phyloP scores from a whole-genome alignment of 2,113 vertebrate species.

The Ariopsis seemanni region DNA sequence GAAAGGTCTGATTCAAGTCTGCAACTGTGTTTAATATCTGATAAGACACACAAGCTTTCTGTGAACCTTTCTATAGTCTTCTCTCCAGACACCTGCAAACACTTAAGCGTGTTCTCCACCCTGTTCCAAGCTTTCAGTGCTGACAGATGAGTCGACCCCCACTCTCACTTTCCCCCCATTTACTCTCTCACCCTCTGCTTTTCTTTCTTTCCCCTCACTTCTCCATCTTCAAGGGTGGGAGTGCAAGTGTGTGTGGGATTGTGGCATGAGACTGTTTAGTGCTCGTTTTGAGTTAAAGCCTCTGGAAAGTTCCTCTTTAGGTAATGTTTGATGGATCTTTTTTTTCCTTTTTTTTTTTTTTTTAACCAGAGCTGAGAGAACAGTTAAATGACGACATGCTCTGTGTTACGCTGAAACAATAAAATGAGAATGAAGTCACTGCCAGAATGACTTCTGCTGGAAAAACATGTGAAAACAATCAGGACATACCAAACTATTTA shows the following conservation, averaged over 20 bases:
- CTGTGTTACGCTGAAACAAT: slow-evolving; percentile 21
- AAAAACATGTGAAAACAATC: slow-evolving; percentile 48
- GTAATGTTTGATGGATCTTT: slow-evolving; percentile 39
- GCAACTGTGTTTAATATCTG: slow-evolving; percentile 27
- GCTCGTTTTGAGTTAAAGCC: slow-evolving; percentile 30
- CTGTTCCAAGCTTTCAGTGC: slow-evolving; percentile 41
- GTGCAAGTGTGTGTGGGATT: slow-evolving; percentile 14
- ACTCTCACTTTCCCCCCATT: slow-evolving; percentile 21
- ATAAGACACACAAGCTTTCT: slow-evolving; percentile 32
- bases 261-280: slow-evolving; percentile 39
- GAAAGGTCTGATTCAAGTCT: slow-evolving; percentile 33
- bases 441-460: slow-evolving; percentile 36
- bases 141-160: slow-evolving; percentile 52
- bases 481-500: slow-evolving; percentile 43
- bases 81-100: slow-evolving; percentile 60
- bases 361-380: slow-evolving; percentile 26
- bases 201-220: slow-evolving; percentile 21
- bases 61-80: slow-evolving; percentile 26
- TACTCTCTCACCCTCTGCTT: slow-evolving; percentile 34
- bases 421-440: slow-evolving; percentile 31
- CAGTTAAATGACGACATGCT: slow-evolving; percentile 14
- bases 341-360: slow-evolving; percentile 10
- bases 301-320: slow-evolving; percentile 35
- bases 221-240: slow-evolving; percentile 29
- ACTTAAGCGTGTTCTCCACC: slow-evolving; percentile 52